Evolutionary conservation across 2,888 invertebrate genomes (phyloP).

Genomic region (Muscina levida): DNA sequence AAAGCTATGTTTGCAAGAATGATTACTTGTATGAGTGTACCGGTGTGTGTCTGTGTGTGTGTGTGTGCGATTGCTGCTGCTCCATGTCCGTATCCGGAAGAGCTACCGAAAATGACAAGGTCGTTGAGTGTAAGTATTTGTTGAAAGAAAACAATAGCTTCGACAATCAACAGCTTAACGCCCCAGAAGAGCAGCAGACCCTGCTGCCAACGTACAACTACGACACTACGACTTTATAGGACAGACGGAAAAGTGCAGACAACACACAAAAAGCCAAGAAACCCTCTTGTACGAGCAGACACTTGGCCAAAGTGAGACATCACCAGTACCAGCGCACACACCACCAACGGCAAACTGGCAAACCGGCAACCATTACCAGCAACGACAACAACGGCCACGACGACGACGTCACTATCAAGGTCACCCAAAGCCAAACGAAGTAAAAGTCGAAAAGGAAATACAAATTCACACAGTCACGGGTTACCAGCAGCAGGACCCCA

Average conservation of each 20-base stretch:
- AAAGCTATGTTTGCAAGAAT: neutral
- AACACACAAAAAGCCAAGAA: constrained; percentile 52
- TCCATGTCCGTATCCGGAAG: constrained; percentile 27
- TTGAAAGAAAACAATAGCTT: constrained; percentile 78
- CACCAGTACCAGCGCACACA: constrained; percentile 40
- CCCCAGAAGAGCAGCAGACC: constrained; percentile 48
- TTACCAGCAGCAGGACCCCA: neutral
- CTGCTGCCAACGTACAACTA: neutral
- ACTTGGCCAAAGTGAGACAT: constrained; percentile 62
- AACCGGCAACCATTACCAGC: neutral
- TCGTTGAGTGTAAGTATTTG: constrained; percentile 68
- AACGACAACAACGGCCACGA: constrained; percentile 37
- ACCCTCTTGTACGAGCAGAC: constrained; percentile 56
- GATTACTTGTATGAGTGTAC: neutral
- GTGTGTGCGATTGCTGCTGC: neutral
- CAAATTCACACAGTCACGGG: constrained; percentile 29
- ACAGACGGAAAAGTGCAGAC: constrained; percentile 38
- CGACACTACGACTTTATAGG: too few species aligned
- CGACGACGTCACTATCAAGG: constrained; percentile 62
- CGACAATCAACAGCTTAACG: constrained; percentile 78
- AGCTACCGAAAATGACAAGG: constrained; percentile 63
- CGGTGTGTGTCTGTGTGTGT: constrained; percentile 16
- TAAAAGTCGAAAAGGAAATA: constrained; percentile 56
- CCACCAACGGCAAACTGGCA: constrained; percentile 36
- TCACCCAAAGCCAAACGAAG: constrained; percentile 59